A percentile compares a stretch with the other conserved stretches of the same genome.
Evolutionary conservation across 1,140 invertebrate genomes (phyloP).

Genomic region (Musca domestica): DNA sequence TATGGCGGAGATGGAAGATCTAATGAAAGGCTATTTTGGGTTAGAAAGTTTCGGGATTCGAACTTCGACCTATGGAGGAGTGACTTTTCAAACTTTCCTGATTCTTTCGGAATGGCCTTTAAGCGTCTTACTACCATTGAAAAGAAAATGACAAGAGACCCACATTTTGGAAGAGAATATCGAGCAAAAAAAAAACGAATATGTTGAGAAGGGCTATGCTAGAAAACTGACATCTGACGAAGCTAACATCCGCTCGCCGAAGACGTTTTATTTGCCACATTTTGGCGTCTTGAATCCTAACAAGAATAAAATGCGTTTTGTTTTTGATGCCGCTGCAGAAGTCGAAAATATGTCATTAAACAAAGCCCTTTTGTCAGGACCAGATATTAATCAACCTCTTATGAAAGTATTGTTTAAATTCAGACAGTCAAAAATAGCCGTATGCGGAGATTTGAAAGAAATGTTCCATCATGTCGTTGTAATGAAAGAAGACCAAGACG

Average conservation of each 20-base stretch:
- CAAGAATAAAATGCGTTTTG: neutral
- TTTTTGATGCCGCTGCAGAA: neutral
- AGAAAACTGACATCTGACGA: neutral
- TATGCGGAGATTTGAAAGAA: too few relatives aligned
- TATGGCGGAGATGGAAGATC: neutral
- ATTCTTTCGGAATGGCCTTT: neutral
- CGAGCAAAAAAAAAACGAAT: neutral
- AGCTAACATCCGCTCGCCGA: neutral
- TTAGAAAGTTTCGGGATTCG: neutral
- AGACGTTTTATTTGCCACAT: neutral
- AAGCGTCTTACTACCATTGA: neutral
- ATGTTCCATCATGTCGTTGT: constrained; percentile 41
- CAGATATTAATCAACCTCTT: neutral
- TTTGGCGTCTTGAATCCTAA: neutral
- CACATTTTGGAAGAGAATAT: neutral
- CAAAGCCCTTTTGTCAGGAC: neutral
- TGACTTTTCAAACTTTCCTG: too few relatives aligned
- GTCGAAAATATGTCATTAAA: neutral
- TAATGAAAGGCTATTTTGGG: neutral
- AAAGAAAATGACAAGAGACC: neutral
- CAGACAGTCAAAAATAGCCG: constrained; percentile 32
- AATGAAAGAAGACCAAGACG: constrained; percentile 19
- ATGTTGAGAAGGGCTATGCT: constrained; percentile 1
- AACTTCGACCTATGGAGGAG: too few relatives aligned
- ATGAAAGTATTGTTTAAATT: too few relatives aligned